phyloP scores from a whole-genome alignment of 2,888 invertebrate species.

The Pocota personata region DNA sequence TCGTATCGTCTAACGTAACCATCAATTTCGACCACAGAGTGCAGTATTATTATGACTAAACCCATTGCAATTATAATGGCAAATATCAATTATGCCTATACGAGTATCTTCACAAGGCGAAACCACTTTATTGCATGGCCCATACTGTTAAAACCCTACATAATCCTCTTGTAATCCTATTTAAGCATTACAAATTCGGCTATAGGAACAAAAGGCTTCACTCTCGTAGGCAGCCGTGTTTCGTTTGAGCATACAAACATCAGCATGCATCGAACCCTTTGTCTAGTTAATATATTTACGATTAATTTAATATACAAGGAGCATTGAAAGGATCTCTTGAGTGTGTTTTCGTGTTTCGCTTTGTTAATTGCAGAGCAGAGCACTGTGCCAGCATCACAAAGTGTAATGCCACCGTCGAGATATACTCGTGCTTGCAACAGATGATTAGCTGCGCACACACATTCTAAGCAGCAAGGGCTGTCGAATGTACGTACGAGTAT shows the following conservation, averaged over 20 bases:
- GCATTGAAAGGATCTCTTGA: constrained; percentile 44
- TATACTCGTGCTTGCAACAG: constrained; percentile 53
- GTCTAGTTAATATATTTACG: constrained; percentile 67
- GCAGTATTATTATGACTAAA: constrained; percentile 5
- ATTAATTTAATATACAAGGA: constrained; percentile 65
- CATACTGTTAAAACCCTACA: constrained; percentile 9
- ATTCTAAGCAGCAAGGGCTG: constrained; percentile 1
- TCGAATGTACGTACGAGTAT: constrained; percentile 7
- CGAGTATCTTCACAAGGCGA: constrained; percentile 24
- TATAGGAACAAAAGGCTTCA: neutral
- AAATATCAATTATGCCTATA: constrained; percentile 50
- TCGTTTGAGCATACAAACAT: neutral
- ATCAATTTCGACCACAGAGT: neutral
- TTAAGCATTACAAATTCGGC: constrained; percentile 57
- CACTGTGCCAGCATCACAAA: neutral
- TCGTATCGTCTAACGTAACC: neutral
- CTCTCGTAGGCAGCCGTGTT: neutral
- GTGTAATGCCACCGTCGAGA: neutral
- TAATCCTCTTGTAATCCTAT: constrained; percentile 55
- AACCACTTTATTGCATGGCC: constrained; percentile 43
- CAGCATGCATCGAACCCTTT: constrained; percentile 40
- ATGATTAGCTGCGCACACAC: constrained; percentile 62
- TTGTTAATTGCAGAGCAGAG: constrained; percentile 61
- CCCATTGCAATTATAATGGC: constrained; percentile 25
- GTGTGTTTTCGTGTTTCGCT: constrained; percentile 63